Percentiles rank a stretch among this genome's conserved stretches.
These are phyloP conservation scores for Tachyglossus aculeatus DNA, from an alignment of 2,797 vertebrate genomes.

Conservation along the genomic window DNA sequence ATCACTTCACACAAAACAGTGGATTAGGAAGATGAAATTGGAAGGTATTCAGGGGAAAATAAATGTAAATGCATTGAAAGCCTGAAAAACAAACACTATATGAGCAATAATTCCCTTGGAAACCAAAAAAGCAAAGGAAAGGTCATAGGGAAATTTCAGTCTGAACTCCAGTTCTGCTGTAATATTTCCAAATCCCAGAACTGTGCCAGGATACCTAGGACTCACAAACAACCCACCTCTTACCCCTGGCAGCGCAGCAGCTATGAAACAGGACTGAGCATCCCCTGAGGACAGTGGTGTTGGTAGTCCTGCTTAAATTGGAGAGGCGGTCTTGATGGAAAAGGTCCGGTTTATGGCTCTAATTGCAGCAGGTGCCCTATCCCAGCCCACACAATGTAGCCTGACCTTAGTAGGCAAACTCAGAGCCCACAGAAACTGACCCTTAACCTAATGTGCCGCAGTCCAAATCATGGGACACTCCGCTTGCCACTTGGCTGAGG, in stretches of 20 bases:
- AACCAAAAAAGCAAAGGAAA: constrained; percentile 2
- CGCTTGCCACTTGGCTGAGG: background rate
- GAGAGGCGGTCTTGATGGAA: no score
- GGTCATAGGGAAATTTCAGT: constrained; percentile 1
- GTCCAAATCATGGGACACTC: background rate
- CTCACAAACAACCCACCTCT: no score
- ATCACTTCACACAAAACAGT: background rate
- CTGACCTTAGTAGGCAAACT: no score
- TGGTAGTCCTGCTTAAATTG: no score
- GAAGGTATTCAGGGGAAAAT: background rate
- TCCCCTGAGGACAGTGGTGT: no score
- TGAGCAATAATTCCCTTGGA: background rate
- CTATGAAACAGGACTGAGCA: no score
- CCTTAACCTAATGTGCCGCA: no score
- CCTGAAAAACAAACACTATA: background rate
- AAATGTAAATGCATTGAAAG: constrained; percentile 21
- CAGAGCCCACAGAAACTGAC: background rate
- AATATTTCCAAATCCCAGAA: background rate
- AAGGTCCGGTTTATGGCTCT: no score
- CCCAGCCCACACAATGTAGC: no score
- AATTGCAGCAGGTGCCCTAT: no score
- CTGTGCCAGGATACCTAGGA: background rate
- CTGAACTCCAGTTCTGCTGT: background rate
- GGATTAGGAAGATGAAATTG: background rate
- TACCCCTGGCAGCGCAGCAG: no score